Conservation (phyloP, 2,888 invertebrate species). For the Copidosoma aretas region DNA sequence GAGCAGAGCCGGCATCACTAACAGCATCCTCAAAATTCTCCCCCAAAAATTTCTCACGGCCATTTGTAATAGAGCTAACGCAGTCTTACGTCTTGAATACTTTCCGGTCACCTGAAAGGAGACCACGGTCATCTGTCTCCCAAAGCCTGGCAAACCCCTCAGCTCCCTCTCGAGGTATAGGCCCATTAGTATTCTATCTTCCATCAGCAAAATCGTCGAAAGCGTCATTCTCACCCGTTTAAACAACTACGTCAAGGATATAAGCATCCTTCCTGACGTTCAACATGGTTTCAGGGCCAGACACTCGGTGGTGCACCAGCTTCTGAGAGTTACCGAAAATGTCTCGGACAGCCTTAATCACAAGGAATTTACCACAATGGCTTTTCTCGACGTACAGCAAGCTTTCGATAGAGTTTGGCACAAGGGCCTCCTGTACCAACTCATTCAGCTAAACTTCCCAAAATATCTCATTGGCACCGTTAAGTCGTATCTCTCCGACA, state of each 20-base stretch:
- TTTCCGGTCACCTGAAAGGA: slow-evolving; percentile 16
- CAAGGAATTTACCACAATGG: slow-evolving; percentile 8
- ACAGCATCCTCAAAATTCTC: no score
- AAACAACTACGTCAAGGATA: background rate
- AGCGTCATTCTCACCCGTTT: slow-evolving; percentile 6
- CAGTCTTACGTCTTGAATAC: slow-evolving; percentile 7
- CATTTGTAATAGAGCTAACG: slow-evolving; percentile 13
- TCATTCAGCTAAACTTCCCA: slow-evolving; percentile 9
- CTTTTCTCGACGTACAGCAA: slow-evolving; percentile 14
- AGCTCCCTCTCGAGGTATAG: slow-evolving; percentile 5
- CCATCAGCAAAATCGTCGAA: slow-evolving; percentile 17
- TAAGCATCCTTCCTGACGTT: slow-evolving; percentile 1
- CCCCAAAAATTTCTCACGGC: no score
- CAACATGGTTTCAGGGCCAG: background rate
- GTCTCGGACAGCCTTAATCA: slow-evolving; percentile 13
- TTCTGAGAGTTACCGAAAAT: slow-evolving; percentile 19
- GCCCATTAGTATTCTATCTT: slow-evolving; percentile 13
- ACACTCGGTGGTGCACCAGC: slow-evolving; percentile 22
- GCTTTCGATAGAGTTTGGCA: slow-evolving; percentile 24
- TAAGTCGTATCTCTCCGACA: slow-evolving; percentile 2
- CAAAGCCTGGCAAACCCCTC: background rate
- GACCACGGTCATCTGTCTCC: background rate
- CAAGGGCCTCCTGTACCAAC: slow-evolving; percentile 8
- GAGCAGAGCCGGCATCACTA: no score
- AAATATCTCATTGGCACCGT: slow-evolving; percentile 5